phyloP scores from a whole-genome alignment of 1,140 invertebrate species.

The Drosophila nebulosa region DNA sequence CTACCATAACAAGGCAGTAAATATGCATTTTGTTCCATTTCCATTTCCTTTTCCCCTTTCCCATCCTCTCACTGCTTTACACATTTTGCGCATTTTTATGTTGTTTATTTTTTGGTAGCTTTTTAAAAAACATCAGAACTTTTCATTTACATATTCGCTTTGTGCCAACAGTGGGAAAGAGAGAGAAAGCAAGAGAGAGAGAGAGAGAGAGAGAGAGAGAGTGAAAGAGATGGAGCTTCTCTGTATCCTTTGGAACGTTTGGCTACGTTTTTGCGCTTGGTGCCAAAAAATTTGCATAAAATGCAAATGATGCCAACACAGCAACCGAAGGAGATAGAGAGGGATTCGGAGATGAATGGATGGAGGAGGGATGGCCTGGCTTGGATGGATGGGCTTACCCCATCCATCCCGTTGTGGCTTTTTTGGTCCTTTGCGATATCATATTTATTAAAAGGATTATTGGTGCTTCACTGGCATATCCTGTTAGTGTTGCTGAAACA shows the following conservation, averaged over 20 bases:
- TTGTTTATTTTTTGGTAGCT: constrained; percentile 75
- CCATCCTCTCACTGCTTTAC: neutral
- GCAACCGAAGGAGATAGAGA: constrained; percentile 3
- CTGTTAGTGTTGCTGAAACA: constrained; percentile 67
- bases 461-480: constrained; percentile 80
- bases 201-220: neutral
- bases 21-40: constrained; percentile 72
- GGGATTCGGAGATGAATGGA: neutral
- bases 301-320: constrained; percentile 74
- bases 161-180: constrained; percentile 40
- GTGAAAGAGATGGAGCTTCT: constrained; percentile 28
- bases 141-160: constrained; percentile 76
- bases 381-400: constrained; percentile 35
- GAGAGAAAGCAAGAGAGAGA: constrained; percentile 19
- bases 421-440: constrained; percentile 79
- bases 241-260: constrained; percentile 70
- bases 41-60: constrained; percentile 39
- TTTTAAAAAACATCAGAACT: constrained; percentile 76
- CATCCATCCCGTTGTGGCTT: constrained; percentile 64
- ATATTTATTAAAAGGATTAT: constrained; percentile 81
- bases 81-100: constrained; percentile 71
- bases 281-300: constrained; percentile 79
- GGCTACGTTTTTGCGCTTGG: constrained; percentile 52
- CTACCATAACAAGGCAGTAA: constrained; percentile 52
- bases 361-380: no score